phyloP scores from a whole-genome alignment of 2,113 vertebrate genomes.

The Cheirogaleus medius region DNA sequence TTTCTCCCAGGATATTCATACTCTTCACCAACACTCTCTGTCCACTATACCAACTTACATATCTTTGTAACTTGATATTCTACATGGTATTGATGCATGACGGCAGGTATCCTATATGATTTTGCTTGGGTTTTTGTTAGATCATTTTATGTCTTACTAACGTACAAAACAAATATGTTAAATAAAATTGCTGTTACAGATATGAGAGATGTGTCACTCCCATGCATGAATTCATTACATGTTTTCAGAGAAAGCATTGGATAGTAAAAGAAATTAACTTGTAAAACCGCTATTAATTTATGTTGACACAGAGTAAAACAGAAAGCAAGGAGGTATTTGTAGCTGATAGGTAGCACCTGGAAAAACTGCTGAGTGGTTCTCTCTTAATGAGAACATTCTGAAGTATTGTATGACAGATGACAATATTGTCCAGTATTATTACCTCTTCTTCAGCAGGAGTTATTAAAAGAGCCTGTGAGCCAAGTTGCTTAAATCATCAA shows the following conservation, averaged over 20 bases:
- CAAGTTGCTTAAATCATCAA: slow-evolving; percentile 56
- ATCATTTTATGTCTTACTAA: slow-evolving; percentile 30
- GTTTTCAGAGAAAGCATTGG: not conserved
- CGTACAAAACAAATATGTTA: slow-evolving; percentile 34
- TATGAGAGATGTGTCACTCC: not conserved
- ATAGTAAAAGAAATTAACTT: slow-evolving; percentile 53
- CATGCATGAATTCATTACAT: slow-evolving; percentile 36
- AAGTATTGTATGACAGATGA: slow-evolving; percentile 60
- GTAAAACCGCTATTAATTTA: slow-evolving; percentile 62
- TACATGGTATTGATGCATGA: not conserved
- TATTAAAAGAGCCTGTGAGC: slow-evolving; percentile 37
- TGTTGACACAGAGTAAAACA: slow-evolving; percentile 51
- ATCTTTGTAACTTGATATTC: not conserved
- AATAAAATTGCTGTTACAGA: not conserved
- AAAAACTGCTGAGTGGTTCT: slow-evolving; percentile 61
- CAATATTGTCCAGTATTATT: slow-evolving; percentile 54
- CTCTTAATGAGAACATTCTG: slow-evolving; percentile 56
- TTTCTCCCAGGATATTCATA: not conserved
- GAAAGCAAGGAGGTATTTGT: slow-evolving; percentile 60
- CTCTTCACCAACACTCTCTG: not conserved
- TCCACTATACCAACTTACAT: not conserved
- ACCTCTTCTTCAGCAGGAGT: slow-evolving; percentile 28
- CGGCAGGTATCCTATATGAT: not conserved
- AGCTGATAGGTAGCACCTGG: slow-evolving; percentile 33
- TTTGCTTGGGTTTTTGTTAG: not conserved